Conservation (phyloP, 2,113 vertebrate genomes). For the Melanocharis versteri region DNA sequence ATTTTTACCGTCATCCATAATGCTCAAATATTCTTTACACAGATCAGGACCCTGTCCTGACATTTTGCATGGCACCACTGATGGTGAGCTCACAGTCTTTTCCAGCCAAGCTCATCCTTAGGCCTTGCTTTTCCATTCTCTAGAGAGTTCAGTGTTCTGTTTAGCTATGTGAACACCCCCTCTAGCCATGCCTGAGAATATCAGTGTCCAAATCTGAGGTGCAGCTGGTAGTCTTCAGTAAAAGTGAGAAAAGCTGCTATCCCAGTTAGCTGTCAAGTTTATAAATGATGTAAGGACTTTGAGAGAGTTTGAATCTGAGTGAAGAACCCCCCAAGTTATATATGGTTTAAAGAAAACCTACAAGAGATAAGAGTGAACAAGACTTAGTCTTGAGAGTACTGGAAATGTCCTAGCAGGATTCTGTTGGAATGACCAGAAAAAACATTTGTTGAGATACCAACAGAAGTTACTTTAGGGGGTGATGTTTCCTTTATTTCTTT, state of each 20-base stretch:
- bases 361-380: neutral
- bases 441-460: neutral
- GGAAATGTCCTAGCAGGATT: neutral
- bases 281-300: neutral
- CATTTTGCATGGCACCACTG: accelerated
- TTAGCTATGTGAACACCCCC: neutral
- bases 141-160: neutral
- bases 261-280: neutral
- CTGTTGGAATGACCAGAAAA: neutral
- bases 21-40: neutral
- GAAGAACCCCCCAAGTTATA: neutral
- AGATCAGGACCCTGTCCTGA: neutral
- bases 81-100: neutral
- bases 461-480: neutral
- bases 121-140: neutral
- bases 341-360: neutral
- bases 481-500: neutral
- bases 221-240: neutral
- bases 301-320: neutral
- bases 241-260: neutral
- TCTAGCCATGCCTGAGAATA: neutral
- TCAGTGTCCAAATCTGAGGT: neutral
- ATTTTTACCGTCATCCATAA: neutral
- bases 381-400: neutral
- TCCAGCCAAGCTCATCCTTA: neutral